Base-by-base conservation (phyloP, 2,797 vertebrate species). In the Onychomys torridus region DNA sequence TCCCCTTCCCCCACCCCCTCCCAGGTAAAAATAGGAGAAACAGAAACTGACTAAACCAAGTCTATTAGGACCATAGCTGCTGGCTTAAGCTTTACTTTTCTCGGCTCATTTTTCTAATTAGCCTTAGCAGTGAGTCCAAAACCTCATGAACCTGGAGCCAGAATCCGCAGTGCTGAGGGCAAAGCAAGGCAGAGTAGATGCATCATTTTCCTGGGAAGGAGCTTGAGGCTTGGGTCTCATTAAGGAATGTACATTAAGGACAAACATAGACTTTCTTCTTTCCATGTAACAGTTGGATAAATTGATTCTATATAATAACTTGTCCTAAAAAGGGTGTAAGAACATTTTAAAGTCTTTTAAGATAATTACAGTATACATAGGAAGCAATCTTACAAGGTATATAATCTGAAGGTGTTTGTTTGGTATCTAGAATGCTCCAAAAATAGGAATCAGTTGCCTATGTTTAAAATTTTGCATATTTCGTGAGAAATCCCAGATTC, bases 281-380 rank as follows among this genome's bases (percentile, higher is more conserved):
- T 40, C 7, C 46, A 13, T 59, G 25, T 65, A 61, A 0, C 32
- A 87, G 1, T 82, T 79, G 89, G 85, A 37, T 86, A 89, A 82
- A 57, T 86, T n/a, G 65, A 46, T 96, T 91, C 71, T 76, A 8
- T 9, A 0, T 59, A 9, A 40, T 69, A 21, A 46, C 7, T 79
- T 55, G 90, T 83, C 76, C 87, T 92, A 55, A 88, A 65, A 57
- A 73, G 46, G 1, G 52, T 61, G 71, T 79, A 40, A 57, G n/a
- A 61, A 57, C 43, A 46, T 55, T 76, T 93, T 96, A 61, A 5
- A 61, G 46, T 92, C 40, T 73, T 95, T 88, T 94, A 83, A 76
- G 65, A 76, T 85, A 52, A 29, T 89, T 52, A 61, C 43, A 32
- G 10, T 73, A 25, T 75, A 12, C 37, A 52, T 59, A 73, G 52